phyloP scores from a whole-genome alignment of 2,797 vertebrate genomes.

The Aldrovandia affinis region DNA sequence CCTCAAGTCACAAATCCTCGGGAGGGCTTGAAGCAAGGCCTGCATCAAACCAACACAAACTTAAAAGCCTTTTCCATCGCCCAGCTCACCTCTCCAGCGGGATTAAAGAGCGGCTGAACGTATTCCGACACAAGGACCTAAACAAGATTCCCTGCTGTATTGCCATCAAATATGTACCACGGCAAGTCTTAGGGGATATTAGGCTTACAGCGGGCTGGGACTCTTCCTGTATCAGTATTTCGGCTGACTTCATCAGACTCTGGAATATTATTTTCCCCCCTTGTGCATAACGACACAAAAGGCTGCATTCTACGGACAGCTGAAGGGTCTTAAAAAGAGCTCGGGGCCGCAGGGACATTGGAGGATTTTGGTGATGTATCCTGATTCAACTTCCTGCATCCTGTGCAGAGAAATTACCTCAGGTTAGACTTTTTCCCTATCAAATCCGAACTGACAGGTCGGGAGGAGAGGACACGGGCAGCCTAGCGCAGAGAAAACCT shows the following conservation, averaged over 20 bases:
- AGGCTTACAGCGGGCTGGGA: neutral
- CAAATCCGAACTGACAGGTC: neutral
- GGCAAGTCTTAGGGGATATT: neutral
- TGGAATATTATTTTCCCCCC: neutral
- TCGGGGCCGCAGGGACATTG: neutral
- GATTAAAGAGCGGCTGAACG: neutral
- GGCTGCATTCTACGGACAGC: neutral
- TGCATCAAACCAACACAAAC: neutral
- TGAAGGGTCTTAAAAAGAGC: neutral
- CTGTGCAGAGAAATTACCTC: neutral
- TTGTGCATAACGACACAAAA: neutral
- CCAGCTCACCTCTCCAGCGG: neutral
- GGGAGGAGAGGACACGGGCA: neutral
- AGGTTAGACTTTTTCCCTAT: neutral
- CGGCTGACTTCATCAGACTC: neutral
- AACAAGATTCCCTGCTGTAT: neutral
- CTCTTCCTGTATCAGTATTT: neutral
- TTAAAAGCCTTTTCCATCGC: neutral
- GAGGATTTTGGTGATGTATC: neutral
- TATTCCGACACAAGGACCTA: neutral
- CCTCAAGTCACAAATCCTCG: too few relatives aligned
- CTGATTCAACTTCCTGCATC: neutral
- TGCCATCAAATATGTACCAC: neutral
- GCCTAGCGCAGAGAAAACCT: neutral
- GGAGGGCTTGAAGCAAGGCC: neutral